phyloP scores from a whole-genome alignment of 2,113 vertebrate species.

The Monarcha castaneiventris region DNA sequence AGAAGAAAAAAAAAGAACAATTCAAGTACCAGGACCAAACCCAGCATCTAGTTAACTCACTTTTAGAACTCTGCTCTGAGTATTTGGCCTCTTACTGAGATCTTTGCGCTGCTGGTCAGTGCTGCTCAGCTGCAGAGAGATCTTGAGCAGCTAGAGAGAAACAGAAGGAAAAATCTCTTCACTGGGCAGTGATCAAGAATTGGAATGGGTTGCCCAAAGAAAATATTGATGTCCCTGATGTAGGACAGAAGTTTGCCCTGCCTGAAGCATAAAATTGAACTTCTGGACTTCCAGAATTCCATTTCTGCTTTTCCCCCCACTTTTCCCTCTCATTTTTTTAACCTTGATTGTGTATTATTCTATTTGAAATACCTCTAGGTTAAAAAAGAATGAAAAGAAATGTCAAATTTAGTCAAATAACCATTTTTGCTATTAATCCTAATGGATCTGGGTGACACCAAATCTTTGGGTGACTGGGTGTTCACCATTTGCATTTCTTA shows the following conservation, averaged over 20 bases:
- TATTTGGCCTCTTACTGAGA: background rate
- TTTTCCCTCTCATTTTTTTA: background rate
- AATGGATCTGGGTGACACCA: background rate
- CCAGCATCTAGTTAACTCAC: background rate
- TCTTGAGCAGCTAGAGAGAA: background rate
- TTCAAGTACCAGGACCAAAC: background rate
- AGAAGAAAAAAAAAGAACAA: background rate
- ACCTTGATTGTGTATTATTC: background rate
- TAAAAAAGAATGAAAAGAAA: background rate
- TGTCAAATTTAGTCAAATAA: background rate
- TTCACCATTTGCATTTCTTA: background rate
- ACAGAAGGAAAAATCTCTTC: background rate
- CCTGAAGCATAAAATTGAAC: background rate
- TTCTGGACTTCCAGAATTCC: background rate
- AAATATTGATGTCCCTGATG: background rate
- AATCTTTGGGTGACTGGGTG: background rate
- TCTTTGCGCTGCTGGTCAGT: background rate
- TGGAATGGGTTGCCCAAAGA: background rate
- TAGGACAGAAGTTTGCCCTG: background rate
- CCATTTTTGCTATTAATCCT: background rate
- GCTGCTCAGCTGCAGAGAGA: rapidly evolving
- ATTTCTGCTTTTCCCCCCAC: background rate
- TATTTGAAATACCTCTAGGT: background rate
- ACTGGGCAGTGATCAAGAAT: background rate
- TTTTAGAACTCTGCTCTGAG: background rate